These are phyloP conservation scores for Pherbina coryleti DNA, from an alignment of 2,888 invertebrate species.

Conservation along the genomic window DNA sequence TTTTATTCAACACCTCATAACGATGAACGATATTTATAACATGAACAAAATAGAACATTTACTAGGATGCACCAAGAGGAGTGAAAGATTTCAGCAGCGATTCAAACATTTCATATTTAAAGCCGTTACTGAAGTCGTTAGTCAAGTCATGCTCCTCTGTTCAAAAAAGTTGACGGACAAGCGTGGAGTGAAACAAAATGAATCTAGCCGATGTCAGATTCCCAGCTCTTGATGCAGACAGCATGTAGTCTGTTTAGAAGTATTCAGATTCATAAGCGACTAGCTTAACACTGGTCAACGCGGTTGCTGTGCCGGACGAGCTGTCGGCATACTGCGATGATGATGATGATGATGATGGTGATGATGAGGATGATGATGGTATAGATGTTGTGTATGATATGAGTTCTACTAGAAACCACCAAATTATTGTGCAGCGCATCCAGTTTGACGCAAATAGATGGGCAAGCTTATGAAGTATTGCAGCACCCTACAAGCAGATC, in stretches of 20 bases:
- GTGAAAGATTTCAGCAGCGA: too few relatives aligned
- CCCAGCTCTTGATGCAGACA: too few relatives aligned
- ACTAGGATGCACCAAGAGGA: neutral
- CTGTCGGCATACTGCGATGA: neutral
- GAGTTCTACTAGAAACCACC: constrained; percentile 2
- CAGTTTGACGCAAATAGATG: constrained; percentile 28
- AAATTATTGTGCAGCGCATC: constrained; percentile 30
- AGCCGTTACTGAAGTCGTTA: neutral
- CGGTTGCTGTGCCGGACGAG: neutral
- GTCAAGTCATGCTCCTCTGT: neutral
- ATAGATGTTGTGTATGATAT: neutral
- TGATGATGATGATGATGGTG: neutral
- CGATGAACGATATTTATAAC: neutral
- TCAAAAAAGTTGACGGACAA: neutral
- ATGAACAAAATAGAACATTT: neutral
- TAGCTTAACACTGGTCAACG: neutral
- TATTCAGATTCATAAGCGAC: neutral
- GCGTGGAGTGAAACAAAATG: neutral
- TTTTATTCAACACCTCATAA: constrained; percentile 20
- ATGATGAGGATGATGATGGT: neutral
- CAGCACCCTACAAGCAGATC: neutral
- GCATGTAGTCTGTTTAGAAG: too few relatives aligned
- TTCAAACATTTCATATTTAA: neutral
- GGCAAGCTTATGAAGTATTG: neutral
- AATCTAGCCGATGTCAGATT: neutral